phyloP scores from a whole-genome alignment of 1,140 invertebrate species.

The Goniozus legneri region DNA sequence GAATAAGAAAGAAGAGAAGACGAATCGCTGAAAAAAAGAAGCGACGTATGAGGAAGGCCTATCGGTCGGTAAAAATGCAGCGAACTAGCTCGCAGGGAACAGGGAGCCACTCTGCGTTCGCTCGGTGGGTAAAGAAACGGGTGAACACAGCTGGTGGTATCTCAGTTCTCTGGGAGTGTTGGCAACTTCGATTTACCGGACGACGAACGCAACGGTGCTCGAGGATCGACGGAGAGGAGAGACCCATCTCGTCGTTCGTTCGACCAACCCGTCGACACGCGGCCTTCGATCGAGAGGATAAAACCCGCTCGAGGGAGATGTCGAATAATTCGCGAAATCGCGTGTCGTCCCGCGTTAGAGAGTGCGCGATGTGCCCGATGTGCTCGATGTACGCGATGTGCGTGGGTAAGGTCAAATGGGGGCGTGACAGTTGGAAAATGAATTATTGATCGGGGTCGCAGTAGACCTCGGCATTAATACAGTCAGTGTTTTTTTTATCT shows the following conservation, averaged over 20 bases:
- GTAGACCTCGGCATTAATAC: slow-evolving; percentile 23
- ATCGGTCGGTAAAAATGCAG: slow-evolving; percentile 6
- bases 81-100: slow-evolving; percentile 50
- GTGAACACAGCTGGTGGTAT: slow-evolving; percentile 99
- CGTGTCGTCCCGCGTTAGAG: too few relatives aligned
- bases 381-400: background rate
- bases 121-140: slow-evolving; percentile 69
- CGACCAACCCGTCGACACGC: background rate
- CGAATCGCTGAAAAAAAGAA: too few relatives aligned
- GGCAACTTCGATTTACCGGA: slow-evolving; percentile 24
- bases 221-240: too few relatives aligned
- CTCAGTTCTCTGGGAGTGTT: slow-evolving; percentile 69
- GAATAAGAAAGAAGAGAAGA: too few relatives aligned
- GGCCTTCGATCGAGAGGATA: background rate
- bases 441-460: slow-evolving; percentile 38
- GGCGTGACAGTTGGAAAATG: slow-evolving; percentile 32
- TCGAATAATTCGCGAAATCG: too few relatives aligned
- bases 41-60: too few relatives aligned
- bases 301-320: slow-evolving; percentile 8
- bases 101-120: slow-evolving; percentile 94
- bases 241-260: background rate
- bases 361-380: too few relatives aligned
- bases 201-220: too few relatives aligned
- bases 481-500: too few relatives aligned
- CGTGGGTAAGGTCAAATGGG: slow-evolving; percentile 12